Evolutionary conservation across 2,113 vertebrate species (phyloP).

Genomic region (Oncorhynchus clarkii): DNA sequence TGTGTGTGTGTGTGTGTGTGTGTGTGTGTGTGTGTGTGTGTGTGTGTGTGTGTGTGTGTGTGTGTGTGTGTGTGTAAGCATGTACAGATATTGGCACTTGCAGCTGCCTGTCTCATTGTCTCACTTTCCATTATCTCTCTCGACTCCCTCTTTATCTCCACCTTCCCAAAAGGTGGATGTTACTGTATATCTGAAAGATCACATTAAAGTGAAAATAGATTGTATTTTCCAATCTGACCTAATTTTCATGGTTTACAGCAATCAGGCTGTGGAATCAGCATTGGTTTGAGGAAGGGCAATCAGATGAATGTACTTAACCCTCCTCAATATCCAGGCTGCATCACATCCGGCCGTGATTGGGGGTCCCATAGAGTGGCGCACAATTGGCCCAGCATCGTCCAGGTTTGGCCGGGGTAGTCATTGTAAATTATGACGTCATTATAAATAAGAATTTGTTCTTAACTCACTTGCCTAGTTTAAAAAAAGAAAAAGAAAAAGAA

Average conservation of each 20-base stretch:
- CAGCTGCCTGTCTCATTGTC: neutral
- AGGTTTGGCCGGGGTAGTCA: too few species aligned
- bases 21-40: constrained; percentile 36
- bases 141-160: neutral
- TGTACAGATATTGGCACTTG: neutral
- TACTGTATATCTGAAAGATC: neutral
- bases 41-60: constrained; percentile 17
- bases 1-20: constrained; percentile 39
- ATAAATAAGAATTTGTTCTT: too few species aligned
- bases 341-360: too few species aligned
- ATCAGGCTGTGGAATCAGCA: constrained; percentile 2
- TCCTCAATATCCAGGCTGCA: neutral
- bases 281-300: constrained; percentile 32
- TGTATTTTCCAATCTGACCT: neutral
- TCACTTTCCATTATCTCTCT: neutral
- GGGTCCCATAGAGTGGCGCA: too few species aligned
- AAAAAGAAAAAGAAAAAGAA: too few species aligned
- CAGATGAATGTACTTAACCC: constrained; percentile 25
- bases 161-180: neutral
- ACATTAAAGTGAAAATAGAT: neutral
- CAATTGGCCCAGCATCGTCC: too few species aligned
- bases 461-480: too few species aligned
- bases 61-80: constrained; percentile 18
- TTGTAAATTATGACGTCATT: too few species aligned
- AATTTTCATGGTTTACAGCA: neutral